Percentiles rank a stretch among this genome's conserved stretches.
Evolutionary conservation across 2,888 invertebrate genomes (phyloP).

Genomic region (Pseudolycoriella hygida): DNA sequence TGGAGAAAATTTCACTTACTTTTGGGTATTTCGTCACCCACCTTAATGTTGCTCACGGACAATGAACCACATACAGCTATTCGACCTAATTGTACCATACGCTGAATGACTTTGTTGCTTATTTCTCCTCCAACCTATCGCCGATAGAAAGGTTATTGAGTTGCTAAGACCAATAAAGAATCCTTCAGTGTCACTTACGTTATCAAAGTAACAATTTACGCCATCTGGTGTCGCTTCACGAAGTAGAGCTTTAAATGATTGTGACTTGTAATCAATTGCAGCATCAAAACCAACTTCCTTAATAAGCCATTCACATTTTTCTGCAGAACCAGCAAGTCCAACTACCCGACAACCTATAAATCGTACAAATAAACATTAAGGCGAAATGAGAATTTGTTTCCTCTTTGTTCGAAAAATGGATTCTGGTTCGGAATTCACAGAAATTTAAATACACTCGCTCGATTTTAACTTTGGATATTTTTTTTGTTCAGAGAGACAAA

Average conservation of each 20-base stretch:
- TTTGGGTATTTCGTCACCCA: background rate
- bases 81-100: background rate
- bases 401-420: too few relatives aligned
- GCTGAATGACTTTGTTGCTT: background rate
- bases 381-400: too few relatives aligned
- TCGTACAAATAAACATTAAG: too few relatives aligned
- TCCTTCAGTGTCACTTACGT: too few relatives aligned
- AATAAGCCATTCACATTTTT: constrained; percentile 49
- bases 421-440: too few relatives aligned
- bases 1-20: background rate
- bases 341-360: constrained; percentile 51
- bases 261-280: constrained; percentile 54
- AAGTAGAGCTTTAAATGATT: constrained; percentile 33
- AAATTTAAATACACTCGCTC: too few relatives aligned
- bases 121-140: constrained; percentile 3
- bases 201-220: constrained; percentile 60
- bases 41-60: background rate
- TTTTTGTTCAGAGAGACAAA: too few relatives aligned
- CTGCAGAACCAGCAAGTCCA: constrained; percentile 51
- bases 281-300: constrained; percentile 43
- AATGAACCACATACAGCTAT: constrained; percentile 3
- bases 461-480: too few relatives aligned
- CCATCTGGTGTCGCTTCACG: constrained; percentile 45
- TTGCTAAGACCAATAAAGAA: too few relatives aligned
- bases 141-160: too few relatives aligned